Base-by-base conservation (phyloP, 2,888 invertebrate genomes). In the Salpingus planirostris region DNA sequence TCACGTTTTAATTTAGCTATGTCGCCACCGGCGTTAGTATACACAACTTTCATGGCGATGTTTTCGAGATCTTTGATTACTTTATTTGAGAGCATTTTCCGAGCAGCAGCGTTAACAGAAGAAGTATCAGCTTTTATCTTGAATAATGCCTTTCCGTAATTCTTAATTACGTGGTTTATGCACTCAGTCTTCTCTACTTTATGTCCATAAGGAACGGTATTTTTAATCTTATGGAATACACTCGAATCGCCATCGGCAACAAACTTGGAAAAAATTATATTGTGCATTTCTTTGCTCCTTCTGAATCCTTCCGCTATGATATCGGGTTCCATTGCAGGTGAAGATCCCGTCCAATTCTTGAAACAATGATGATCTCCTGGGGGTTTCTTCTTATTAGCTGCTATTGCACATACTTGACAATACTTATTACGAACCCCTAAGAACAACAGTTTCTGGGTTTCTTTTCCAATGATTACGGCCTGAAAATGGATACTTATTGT, bases 401-500 rank as follows among this genome's bases (percentile, higher is more conserved):
- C 46, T 31, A 43, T 18, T 10, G 50, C 47, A 35, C 56, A 57
- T 8, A 52, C 37, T 5, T 30, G 28, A 29, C 57, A 57, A 37
- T 49, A 54, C 41, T 54, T 54, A 29, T 57, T 56, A 13, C 47
- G 33, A 3, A 55, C 46, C 13, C 50, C 55, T 10, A 56, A 14
- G 34, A 45, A 54, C 2, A 58, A 33, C 3, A 45, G 29, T 47
- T 50, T 42, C 38, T 40, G 34, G 4, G 44, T 49, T 30, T 21
- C 28, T 23, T 40, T 31, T 10, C 46, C 48, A 29, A 49, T 42
- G n/a, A 44, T 45, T 15, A 38, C 38, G n/a, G n/a, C n/a, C n/a
- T n/a, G n/a, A n/a, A n/a, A n/a, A n/a, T n/a, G n/a, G n/a, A n/a
- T n/a, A n/a, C n/a, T n/a, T n/a, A n/a, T n/a, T n/a, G n/a, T n/a